These are phyloP conservation scores for Tholera decimalis DNA, from an alignment of 2,888 invertebrate species.

Conservation along the genomic window DNA sequence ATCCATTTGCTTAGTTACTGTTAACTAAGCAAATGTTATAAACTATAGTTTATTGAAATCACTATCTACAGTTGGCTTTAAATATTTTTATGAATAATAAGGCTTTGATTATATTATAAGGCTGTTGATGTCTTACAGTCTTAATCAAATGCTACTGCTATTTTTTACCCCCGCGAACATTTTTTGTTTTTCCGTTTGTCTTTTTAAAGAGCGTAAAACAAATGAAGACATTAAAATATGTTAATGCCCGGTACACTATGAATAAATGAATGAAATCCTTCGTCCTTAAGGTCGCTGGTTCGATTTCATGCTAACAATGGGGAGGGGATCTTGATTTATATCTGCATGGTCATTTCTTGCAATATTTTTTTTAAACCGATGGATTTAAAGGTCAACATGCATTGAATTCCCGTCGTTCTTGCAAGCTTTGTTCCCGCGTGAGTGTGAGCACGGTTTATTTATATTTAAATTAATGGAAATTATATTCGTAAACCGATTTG, in stretches of 20 bases:
- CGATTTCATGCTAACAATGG: constrained; percentile 61
- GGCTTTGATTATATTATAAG: too few relatives aligned
- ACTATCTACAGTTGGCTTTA: too few relatives aligned
- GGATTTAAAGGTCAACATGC: constrained; percentile 50
- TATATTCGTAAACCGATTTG: background rate
- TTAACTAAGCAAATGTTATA: too few relatives aligned
- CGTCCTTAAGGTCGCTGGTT: constrained; percentile 67
- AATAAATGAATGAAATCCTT: constrained; percentile 74
- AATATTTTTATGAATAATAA: too few relatives aligned
- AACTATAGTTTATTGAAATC: too few relatives aligned
- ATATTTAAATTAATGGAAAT: constrained; percentile 23
- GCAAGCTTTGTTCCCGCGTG: constrained; percentile 29
- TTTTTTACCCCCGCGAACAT: constrained; percentile 17
- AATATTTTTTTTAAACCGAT: constrained; percentile 37
- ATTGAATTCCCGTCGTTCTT: constrained; percentile 44
- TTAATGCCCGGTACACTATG: constrained; percentile 70
- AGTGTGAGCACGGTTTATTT: constrained; percentile 29
- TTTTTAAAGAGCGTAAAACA: constrained; percentile 56
- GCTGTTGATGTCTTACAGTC: too few relatives aligned
- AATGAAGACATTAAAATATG: constrained; percentile 72
- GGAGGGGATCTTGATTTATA: constrained; percentile 65
- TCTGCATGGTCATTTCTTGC: constrained; percentile 54
- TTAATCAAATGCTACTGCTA: constrained; percentile 9
- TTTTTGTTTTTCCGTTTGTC: constrained; percentile 31
- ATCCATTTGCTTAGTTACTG: too few relatives aligned